These are phyloP conservation scores for Syngnathus floridae DNA, from an alignment of 2,113 vertebrate species.

Conservation along the genomic window DNA sequence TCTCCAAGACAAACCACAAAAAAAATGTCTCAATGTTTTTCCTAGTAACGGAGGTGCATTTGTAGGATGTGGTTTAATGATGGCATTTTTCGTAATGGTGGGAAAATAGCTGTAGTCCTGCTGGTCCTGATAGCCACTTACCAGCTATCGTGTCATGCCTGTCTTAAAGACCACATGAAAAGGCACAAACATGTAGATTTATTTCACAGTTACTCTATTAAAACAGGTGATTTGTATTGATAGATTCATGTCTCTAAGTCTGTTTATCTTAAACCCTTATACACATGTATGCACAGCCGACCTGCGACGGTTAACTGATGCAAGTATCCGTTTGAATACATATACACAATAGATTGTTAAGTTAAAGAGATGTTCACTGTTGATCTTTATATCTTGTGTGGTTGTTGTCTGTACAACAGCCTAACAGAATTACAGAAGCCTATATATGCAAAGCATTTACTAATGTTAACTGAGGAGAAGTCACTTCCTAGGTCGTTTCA, in stretches of 20 bases:
- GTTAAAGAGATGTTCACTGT: neutral
- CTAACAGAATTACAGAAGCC: neutral
- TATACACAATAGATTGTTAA: neutral
- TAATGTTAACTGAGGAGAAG: neutral
- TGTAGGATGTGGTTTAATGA: neutral
- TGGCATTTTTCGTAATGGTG: neutral
- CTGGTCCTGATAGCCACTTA: slow-evolving; percentile 32
- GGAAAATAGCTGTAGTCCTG: slow-evolving; percentile 22
- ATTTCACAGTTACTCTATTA: neutral
- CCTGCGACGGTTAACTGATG: neutral
- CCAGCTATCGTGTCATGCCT: slow-evolving; percentile 27
- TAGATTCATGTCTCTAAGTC: neutral
- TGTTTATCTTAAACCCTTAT: slow-evolving; percentile 3
- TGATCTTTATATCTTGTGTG: neutral
- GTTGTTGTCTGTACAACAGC: neutral
- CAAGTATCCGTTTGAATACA: neutral
- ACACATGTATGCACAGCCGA: neutral
- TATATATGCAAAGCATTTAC: neutral
- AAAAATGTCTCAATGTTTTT: neutral
- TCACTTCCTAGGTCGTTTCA: neutral
- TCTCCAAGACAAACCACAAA: neutral
- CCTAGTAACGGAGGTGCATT: neutral
- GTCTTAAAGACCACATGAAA: slow-evolving; percentile 17
- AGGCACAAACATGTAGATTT: neutral
- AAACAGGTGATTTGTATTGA: neutral